A percentile compares a stretch with the other conserved stretches of the same genome.
phyloP scores from a whole-genome alignment of 1,140 invertebrate species.

The Drosophila rufa region DNA sequence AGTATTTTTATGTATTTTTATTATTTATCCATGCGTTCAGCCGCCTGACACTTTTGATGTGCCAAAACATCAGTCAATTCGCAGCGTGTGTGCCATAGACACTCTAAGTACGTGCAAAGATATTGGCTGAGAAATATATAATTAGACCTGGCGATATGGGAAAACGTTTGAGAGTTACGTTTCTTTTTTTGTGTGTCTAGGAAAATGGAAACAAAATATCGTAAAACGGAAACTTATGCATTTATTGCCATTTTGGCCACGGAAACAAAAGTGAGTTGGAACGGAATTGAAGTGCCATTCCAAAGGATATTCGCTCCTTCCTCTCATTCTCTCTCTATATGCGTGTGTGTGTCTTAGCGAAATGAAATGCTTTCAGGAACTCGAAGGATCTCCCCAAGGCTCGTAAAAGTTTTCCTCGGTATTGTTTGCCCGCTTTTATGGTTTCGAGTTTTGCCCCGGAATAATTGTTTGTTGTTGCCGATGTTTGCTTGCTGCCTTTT shows the following conservation, averaged over 20 bases:
- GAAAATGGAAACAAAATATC: constrained; percentile 75
- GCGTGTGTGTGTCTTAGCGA: constrained; percentile 18
- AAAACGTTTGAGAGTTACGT: neutral
- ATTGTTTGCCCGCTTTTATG: constrained; percentile 77
- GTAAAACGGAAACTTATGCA: constrained; percentile 82
- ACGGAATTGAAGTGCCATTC: constrained; percentile 56
- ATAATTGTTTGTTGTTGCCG: constrained; percentile 73
- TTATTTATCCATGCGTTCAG: neutral
- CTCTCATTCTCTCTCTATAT: neutral
- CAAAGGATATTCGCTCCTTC: constrained; percentile 45
- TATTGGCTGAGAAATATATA: constrained; percentile 29
- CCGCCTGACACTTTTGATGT: constrained; percentile 14
- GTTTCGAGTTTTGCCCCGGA: constrained; percentile 56
- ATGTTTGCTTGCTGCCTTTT: constrained; percentile 47
- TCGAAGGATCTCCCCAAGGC: constrained; percentile 44
- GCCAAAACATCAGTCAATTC: constrained; percentile 21
- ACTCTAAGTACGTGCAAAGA: constrained; percentile 7
- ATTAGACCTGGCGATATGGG: constrained; percentile 7
- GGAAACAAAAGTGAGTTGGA: constrained; percentile 35
- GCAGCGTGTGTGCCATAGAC: neutral
- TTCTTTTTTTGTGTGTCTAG: constrained; percentile 19
- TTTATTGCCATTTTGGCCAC: constrained; percentile 69
- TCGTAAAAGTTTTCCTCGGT: constrained; percentile 74
- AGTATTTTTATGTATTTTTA: constrained; percentile 24
- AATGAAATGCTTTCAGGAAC: constrained; percentile 67